A percentile compares a stretch with the other conserved stretches of the same genome.
phyloP scores from a whole-genome alignment of 2,888 invertebrate species.

The Ischnus inquisitorius region DNA sequence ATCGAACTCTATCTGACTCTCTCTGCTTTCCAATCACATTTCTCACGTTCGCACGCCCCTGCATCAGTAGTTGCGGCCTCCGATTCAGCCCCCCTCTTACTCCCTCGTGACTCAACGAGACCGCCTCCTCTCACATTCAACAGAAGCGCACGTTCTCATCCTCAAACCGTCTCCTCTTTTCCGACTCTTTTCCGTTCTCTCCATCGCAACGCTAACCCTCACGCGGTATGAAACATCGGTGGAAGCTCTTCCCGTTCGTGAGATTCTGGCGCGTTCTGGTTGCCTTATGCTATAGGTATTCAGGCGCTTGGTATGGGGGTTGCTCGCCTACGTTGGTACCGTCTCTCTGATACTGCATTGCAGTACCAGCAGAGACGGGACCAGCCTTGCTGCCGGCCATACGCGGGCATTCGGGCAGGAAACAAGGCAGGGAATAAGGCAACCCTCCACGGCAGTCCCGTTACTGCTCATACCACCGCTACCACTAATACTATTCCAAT shows the following conservation, averaged over 20 bases:
- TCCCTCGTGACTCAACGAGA: slow-evolving; percentile 32
- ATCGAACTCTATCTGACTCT: slow-evolving; percentile 53
- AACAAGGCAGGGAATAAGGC: slow-evolving; percentile 58
- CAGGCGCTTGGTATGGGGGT: slow-evolving; percentile 26
- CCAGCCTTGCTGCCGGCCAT: slow-evolving; percentile 74
- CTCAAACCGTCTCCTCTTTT: slow-evolving; percentile 16
- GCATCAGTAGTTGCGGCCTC: slow-evolving; percentile 68
- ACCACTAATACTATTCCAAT: slow-evolving; percentile 31
- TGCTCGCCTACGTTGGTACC: slow-evolving; percentile 51
- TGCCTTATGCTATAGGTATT: slow-evolving; percentile 40
- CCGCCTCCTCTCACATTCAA: not conserved
- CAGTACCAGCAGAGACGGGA: slow-evolving; percentile 77
- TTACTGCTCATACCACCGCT: slow-evolving; percentile 8
- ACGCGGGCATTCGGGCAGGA: slow-evolving; percentile 77
- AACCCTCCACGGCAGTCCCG: slow-evolving; percentile 19
- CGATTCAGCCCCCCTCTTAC: slow-evolving; percentile 22
- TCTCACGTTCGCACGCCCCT: slow-evolving; percentile 70
- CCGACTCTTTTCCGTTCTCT: slow-evolving; percentile 18
- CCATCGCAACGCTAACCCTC: slow-evolving; percentile 56
- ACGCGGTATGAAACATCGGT: slow-evolving; percentile 52
- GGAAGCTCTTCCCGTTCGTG: slow-evolving; percentile 60
- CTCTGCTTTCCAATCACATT: slow-evolving; percentile 51
- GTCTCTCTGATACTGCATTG: slow-evolving; percentile 80
- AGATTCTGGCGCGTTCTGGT: slow-evolving; percentile 30
- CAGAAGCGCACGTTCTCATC: slow-evolving; percentile 33